phyloP scores from a whole-genome alignment of 2,888 invertebrate genomes.

The Cheilosia vulpina region DNA sequence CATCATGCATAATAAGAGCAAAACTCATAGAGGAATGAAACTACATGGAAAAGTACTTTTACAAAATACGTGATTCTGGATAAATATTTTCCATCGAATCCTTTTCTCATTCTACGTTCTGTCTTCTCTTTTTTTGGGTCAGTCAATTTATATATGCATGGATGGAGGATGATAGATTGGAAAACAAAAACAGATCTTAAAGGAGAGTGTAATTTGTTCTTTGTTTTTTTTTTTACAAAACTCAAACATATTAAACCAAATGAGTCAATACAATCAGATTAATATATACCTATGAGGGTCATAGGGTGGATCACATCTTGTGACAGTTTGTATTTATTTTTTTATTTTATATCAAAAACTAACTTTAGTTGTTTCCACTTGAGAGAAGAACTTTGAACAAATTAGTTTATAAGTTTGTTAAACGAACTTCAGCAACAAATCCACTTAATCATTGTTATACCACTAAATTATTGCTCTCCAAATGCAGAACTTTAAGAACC shows the following conservation, averaged over 20 bases:
- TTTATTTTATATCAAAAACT: too few relatives aligned
- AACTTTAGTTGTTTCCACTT: too few relatives aligned
- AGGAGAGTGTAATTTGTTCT: conserved; percentile 31
- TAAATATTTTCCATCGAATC: conserved; percentile 74
- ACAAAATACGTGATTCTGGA: conserved; percentile 74
- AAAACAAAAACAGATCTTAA: conserved; percentile 12
- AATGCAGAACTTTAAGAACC: too few relatives aligned
- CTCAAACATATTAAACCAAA: conserved; percentile 58
- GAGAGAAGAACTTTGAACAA: too few relatives aligned
- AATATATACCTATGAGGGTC: conserved; percentile 4
- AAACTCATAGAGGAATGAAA: conserved; percentile 75
- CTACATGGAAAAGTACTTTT: conserved; percentile 76
- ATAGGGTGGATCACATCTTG: conserved; percentile 41
- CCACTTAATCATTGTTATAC: too few relatives aligned
- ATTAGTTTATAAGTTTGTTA: too few relatives aligned
- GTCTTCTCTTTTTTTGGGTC: conserved; percentile 21
- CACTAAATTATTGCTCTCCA: too few relatives aligned
- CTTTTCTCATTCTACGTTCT: conserved; percentile 31
- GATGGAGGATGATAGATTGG: conserved; percentile 35
- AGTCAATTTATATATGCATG: conserved; percentile 18
- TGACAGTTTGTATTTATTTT: too few relatives aligned
- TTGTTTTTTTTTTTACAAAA: conserved; percentile 15
- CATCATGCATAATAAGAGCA: conserved; percentile 69
- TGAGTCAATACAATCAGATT: conserved; percentile 64
- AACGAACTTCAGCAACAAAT: too few relatives aligned